Base-by-base conservation (phyloP, 2,888 invertebrate genomes). In the Gibbula magus region DNA sequence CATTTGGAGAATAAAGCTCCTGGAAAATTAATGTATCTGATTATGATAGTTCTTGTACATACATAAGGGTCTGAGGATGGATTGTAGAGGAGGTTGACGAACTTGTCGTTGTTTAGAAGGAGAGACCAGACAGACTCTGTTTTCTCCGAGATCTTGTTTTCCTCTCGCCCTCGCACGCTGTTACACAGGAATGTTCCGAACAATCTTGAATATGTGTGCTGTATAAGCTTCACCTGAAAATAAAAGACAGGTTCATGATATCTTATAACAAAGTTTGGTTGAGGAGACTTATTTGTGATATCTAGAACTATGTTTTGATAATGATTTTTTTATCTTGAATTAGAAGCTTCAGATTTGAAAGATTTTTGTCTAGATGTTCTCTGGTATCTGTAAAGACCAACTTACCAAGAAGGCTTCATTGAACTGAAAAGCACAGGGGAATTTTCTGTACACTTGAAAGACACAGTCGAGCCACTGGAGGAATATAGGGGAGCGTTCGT, bases 151-250 rank as follows among this genome's bases (percentile, higher is more conserved):
- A 92, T 81, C 39, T 86, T 83, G 20, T 88, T 84, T 3, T 79
- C 54, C 7, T 86, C 83, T 75, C 93, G 85, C 81, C 93, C 92
- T 32, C 83, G 86, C 29, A 85, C 86, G n/a, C 87, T 92, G 87
- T 99, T 98, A 94, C 97, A 98, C 86, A 99, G 95, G 94, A 99
- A 99, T 88, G 98, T 98, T 87, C 99, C 99, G 94, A 98, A 99
- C 91, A 99, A 95, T 93, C 98, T 97, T 82, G 99, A 98, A 93
- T 98, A 97, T 75, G 96, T 96, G 94, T 99, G 99, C 86, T 98
- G 97, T 1, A 96, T 97, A 90, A 99, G 94, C 94, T 98, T 99
- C 83, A 98, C 96, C 97, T 98, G 93, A 51, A 94, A 82, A 75
- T 56, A 39, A 25, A 7, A 45, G 45, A 10, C 45, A 10, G 13